Evolutionary conservation across 2,888 invertebrate genomes (phyloP).

Genomic region (Pheosia gnoma): DNA sequence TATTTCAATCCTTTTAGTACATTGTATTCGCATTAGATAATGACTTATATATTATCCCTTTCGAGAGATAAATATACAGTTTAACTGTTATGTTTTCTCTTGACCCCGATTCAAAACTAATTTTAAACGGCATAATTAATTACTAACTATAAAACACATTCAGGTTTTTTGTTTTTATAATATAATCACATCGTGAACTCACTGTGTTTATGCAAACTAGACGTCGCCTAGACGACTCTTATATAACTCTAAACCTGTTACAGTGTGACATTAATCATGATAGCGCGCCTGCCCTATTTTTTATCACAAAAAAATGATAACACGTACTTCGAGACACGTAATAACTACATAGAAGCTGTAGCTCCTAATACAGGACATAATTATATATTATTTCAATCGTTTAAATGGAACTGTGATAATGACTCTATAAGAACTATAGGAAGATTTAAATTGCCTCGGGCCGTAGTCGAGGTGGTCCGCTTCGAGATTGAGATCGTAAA

Average conservation of each 20-base stretch:
- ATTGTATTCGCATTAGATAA: neutral
- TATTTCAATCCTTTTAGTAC: neutral
- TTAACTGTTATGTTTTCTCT: slow-evolving; percentile 1
- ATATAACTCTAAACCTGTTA: slow-evolving; percentile 26
- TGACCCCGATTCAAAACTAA: slow-evolving; percentile 4
- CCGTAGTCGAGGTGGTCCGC: slow-evolving; percentile 54
- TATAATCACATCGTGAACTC: slow-evolving; percentile 16
- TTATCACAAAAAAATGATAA: slow-evolving; percentile 41
- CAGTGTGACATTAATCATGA: slow-evolving; percentile 52
- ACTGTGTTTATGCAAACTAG: slow-evolving; percentile 46
- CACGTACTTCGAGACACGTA: slow-evolving; percentile 29
- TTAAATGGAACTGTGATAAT: slow-evolving; percentile 64
- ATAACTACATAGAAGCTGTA: slow-evolving; percentile 32
- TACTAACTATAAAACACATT: neutral
- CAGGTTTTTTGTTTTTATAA: slow-evolving; percentile 12
- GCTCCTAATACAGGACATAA: slow-evolving; percentile 46
- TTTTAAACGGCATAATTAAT: neutral
- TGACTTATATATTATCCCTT: slow-evolving; percentile 10
- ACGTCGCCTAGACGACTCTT: slow-evolving; percentile 41
- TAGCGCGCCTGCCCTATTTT: slow-evolving; percentile 33
- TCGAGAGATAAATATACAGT: neutral
- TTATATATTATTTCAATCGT: slow-evolving; percentile 59
- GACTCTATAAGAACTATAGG: slow-evolving; percentile 67
- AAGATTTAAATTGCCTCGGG: slow-evolving; percentile 53
- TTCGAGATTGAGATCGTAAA: slow-evolving; percentile 54